Conservation (phyloP, 2,797 vertebrate genomes). For the Epinephelus malabaricus region DNA sequence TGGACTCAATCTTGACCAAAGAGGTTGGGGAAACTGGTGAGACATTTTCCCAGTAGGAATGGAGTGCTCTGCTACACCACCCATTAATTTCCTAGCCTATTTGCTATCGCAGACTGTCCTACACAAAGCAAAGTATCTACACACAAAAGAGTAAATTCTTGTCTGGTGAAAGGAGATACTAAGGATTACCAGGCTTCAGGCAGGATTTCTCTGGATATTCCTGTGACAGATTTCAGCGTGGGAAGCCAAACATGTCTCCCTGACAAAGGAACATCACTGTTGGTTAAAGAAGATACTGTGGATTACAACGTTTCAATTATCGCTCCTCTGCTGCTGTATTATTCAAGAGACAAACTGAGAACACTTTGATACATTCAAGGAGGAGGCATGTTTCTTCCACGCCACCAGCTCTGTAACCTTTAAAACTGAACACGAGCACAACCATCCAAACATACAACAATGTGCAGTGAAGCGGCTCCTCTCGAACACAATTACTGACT, state of each 20-base stretch:
- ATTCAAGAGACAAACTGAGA: slow-evolving; percentile 49
- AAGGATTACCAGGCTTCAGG: slow-evolving; percentile 46
- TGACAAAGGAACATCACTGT: slow-evolving; percentile 28
- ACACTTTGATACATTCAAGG: slow-evolving; percentile 30
- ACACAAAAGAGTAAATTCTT: slow-evolving; percentile 7
- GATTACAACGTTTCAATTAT: slow-evolving; percentile 43
- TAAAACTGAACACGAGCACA: slow-evolving; percentile 39
- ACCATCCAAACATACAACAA: slow-evolving; percentile 47
- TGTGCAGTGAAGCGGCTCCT: slow-evolving; percentile 39
- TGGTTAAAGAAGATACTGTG: slow-evolving; percentile 18
- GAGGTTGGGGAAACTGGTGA: background rate
- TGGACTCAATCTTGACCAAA: slow-evolving; percentile 29
- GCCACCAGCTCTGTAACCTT: slow-evolving; percentile 54
- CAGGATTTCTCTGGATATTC: slow-evolving; percentile 49
- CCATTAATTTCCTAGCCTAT: slow-evolving; percentile 30
- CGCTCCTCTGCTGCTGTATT: slow-evolving; percentile 37
- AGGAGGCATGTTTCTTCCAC: slow-evolving; percentile 48
- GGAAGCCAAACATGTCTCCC: slow-evolving; percentile 28
- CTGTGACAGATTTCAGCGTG: slow-evolving; percentile 22
- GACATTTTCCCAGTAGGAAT: slow-evolving; percentile 20
- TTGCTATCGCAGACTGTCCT: slow-evolving; percentile 36
- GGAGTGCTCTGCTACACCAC: slow-evolving; percentile 31
- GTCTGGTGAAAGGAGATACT: slow-evolving; percentile 48
- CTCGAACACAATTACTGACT: slow-evolving; percentile 68
- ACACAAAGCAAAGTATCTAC: slow-evolving; percentile 13